These are phyloP conservation scores for Tiphia femorata DNA, from an alignment of 2,888 invertebrate species.

Conservation along the genomic window DNA sequence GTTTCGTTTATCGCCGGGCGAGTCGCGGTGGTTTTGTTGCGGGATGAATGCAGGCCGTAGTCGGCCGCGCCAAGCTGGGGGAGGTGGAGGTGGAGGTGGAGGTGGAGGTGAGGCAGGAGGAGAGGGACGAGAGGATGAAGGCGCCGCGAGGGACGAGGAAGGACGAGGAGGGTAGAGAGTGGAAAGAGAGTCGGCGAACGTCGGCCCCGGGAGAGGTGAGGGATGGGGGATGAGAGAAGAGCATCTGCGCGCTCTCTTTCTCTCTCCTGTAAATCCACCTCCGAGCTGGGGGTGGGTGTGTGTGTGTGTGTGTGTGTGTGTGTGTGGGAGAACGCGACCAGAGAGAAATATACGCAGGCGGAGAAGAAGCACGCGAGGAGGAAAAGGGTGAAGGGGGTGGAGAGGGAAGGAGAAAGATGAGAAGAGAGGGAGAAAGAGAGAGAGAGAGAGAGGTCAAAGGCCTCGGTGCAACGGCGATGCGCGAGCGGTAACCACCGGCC, in stretches of 20 bases:
- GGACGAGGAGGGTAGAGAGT: slow-evolving; percentile 7
- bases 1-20: slow-evolving; percentile 50
- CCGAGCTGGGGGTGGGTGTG: no score
- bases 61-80: slow-evolving; percentile 27
- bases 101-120: slow-evolving; percentile 15
- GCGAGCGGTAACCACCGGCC: slow-evolving; percentile 51
- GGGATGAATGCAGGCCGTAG: slow-evolving; percentile 51
- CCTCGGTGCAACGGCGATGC: slow-evolving; percentile 59
- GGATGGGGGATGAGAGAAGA: slow-evolving; percentile 8
- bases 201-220: slow-evolving; percentile 22
- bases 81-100: slow-evolving; percentile 2
- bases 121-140: slow-evolving; percentile 1
- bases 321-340: background rate
- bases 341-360: no score
- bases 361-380: no score
- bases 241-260: background rate
- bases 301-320: no score
- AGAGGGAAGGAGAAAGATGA: background rate
- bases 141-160: background rate
- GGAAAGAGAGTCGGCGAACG: slow-evolving; percentile 29
- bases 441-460: slow-evolving; percentile 59
- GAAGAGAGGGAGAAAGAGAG: slow-evolving; percentile 9
- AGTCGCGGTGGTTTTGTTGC: slow-evolving; percentile 39
- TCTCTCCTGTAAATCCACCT: no score
- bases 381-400: background rate